Conservation (phyloP, 2,797 vertebrate genomes). For the Merluccius polli region DNA sequence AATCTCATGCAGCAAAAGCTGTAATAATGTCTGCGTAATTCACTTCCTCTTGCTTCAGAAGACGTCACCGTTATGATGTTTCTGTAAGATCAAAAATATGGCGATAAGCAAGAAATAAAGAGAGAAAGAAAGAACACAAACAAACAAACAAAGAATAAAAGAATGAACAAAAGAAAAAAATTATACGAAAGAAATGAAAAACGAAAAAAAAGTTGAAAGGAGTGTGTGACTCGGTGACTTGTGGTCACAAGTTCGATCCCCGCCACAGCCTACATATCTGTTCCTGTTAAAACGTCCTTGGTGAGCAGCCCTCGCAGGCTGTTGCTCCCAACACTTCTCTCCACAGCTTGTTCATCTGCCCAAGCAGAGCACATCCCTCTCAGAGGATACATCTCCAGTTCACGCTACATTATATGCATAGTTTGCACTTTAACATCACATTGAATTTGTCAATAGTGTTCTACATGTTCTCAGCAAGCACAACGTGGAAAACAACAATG, state of each 20-base stretch:
- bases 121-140: background rate
- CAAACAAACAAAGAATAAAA: background rate
- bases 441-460: background rate
- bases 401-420: background rate
- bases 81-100: too few species aligned
- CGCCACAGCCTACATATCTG: background rate
- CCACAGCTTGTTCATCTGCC: background rate
- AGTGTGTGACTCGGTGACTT: background rate
- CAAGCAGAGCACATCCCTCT: background rate
- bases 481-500: background rate
- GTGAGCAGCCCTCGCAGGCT: background rate
- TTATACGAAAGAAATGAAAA: background rate
- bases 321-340: background rate
- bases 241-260: background rate
- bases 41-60: too few species aligned
- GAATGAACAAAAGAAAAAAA: background rate
- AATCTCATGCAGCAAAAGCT: too few species aligned
- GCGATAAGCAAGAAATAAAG: background rate
- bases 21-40: too few species aligned
- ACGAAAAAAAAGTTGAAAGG: background rate
- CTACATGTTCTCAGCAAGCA: background rate
- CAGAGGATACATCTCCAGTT: background rate
- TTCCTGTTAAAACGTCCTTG: conserved; percentile 1
- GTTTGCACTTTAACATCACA: background rate
- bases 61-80: background rate